phyloP scores from a whole-genome alignment of 2,888 invertebrate genomes.

The Cheilosia grossa region DNA sequence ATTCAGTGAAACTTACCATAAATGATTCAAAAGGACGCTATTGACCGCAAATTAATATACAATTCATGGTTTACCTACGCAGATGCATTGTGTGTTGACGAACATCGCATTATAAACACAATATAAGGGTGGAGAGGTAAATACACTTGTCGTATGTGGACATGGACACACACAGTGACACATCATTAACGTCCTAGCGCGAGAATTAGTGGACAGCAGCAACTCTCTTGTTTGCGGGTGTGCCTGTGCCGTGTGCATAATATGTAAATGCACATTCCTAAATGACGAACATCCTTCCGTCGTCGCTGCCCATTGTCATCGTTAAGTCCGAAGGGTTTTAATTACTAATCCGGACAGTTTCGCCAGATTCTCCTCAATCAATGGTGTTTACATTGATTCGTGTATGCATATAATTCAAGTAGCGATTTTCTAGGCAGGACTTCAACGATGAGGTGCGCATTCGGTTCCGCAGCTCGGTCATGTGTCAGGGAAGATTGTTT shows the following conservation, averaged over 20 bases:
- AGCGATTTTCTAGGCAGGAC: constrained; percentile 17
- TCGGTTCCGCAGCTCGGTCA: background rate
- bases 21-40: constrained; percentile 61
- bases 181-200: constrained; percentile 5
- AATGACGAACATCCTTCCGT: constrained; percentile 22
- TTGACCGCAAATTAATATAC: constrained; percentile 64
- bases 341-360: constrained; percentile 58
- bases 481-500: constrained; percentile 9
- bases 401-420: constrained; percentile 56
- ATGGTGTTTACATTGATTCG: constrained; percentile 52
- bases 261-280: constrained; percentile 24
- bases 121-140: constrained; percentile 12
- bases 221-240: background rate
- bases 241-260: constrained; percentile 18
- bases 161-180: background rate
- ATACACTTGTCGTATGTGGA: constrained; percentile 4
- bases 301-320: constrained; percentile 5
- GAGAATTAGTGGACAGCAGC: constrained; percentile 21
- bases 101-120: constrained; percentile 21
- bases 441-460: background rate
- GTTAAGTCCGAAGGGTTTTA: constrained; percentile 50
- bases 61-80: constrained; percentile 34
- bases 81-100: constrained; percentile 33
- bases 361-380: constrained; percentile 34
- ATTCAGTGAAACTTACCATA: constrained; percentile 59